These are phyloP conservation scores for Clanis bilineata DNA, from an alignment of 2,888 invertebrate genomes.

Conservation along the genomic window DNA sequence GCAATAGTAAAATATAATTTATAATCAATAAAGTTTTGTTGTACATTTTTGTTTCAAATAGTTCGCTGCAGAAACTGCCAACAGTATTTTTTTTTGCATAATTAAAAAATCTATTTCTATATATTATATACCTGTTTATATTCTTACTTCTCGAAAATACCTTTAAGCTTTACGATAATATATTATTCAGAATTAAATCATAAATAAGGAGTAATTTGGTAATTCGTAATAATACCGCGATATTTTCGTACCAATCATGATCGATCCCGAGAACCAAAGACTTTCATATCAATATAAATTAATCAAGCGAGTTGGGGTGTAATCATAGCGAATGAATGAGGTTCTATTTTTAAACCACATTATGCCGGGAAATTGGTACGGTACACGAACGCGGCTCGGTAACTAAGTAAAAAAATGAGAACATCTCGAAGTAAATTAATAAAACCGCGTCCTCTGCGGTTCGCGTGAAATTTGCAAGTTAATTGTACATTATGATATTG, in stretches of 20 bases:
- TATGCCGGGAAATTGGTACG: slow-evolving; percentile 11
- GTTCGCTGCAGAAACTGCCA: no score
- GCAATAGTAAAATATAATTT: no score
- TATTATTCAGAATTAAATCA: no score
- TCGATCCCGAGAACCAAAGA: slow-evolving; percentile 12
- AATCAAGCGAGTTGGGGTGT: slow-evolving; percentile 40
- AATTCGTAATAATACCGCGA: not conserved
- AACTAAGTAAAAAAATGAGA: slow-evolving; percentile 9
- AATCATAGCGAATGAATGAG: slow-evolving; percentile 43
- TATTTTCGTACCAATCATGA: slow-evolving; percentile 6
- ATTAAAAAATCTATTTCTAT: no score
- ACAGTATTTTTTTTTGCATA: no score
- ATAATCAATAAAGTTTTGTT: no score
- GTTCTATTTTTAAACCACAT: slow-evolving; percentile 27
- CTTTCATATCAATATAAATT: slow-evolving; percentile 52
- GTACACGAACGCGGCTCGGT: not conserved
- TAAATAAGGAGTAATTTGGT: not conserved
- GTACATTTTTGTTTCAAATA: no score
- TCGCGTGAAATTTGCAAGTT: slow-evolving; percentile 4
- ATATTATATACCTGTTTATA: no score
- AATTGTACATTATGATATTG: not conserved
- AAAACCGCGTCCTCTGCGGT: not conserved
- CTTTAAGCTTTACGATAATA: no score
- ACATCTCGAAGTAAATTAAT: slow-evolving; percentile 1
- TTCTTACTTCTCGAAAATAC: no score